Evolutionary conservation across 2,888 invertebrate genomes (phyloP).

Genomic region (Sacculina carcini): DNA sequence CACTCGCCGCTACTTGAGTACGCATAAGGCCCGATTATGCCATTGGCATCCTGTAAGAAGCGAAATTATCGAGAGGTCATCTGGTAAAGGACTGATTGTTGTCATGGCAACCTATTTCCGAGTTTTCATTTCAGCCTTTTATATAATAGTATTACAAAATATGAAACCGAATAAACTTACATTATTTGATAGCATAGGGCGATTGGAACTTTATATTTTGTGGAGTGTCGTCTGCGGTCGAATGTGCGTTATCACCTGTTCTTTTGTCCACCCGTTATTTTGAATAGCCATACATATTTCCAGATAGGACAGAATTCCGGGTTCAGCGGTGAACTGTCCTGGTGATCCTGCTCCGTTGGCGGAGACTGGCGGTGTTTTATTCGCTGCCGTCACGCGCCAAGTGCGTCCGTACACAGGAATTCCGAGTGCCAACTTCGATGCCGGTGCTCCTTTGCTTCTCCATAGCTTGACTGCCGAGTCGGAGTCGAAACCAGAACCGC

Average conservation of each 20-base stretch:
- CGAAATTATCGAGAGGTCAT: no score
- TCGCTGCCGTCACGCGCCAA: neutral
- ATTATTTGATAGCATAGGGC: no score
- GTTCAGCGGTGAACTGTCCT: conserved; percentile 3
- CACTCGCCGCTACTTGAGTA: conserved; percentile 19
- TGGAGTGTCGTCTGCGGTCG: no score
- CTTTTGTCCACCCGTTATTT: conserved; percentile 9
- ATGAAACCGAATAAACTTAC: no score
- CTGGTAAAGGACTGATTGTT: no score
- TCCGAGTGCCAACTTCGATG: conserved; percentile 3
- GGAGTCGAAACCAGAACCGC: neutral
- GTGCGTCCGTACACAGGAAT: conserved; percentile 3
- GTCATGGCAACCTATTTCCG: no score
- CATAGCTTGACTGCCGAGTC: neutral
- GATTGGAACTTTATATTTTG: no score
- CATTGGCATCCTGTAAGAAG: neutral
- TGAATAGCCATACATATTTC: conserved; percentile 9
- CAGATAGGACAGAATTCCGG: conserved; percentile 6
- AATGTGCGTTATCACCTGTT: neutral
- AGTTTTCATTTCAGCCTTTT: no score
- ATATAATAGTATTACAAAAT: no score
- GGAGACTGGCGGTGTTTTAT: neutral
- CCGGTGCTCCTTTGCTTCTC: neutral
- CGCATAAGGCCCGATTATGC: conserved; percentile 16
- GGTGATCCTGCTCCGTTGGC: conserved; percentile 1